A percentile compares a stretch with the other conserved stretches of the same genome.
phyloP scores from a whole-genome alignment of 2,113 vertebrate genomes.

The Lates calcarifer region DNA sequence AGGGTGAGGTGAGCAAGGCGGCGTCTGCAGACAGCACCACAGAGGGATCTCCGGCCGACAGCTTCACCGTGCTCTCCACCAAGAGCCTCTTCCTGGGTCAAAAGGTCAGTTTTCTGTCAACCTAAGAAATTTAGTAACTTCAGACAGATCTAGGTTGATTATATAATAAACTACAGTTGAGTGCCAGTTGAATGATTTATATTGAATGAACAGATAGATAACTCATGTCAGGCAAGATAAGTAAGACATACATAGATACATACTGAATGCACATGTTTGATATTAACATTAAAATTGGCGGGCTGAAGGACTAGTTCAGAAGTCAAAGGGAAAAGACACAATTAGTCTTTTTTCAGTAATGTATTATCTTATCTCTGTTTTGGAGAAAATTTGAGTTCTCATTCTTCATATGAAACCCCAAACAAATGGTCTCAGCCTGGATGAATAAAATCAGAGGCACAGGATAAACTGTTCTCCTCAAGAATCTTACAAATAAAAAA shows the following conservation, averaged over 20 bases:
- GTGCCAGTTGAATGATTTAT: neutral
- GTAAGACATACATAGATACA: neutral
- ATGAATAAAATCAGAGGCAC: neutral
- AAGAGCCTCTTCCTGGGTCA: slow-evolving; percentile 99
- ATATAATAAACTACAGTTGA: neutral
- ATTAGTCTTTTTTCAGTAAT: too few relatives aligned
- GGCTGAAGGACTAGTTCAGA: neutral
- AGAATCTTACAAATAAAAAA: neutral
- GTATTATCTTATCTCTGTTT: too few relatives aligned
- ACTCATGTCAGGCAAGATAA: neutral
- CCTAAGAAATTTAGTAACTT: neutral
- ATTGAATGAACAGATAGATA: neutral
- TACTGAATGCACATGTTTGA: neutral
- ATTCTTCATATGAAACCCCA: neutral
- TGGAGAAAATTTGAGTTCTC: neutral
- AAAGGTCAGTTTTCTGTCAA: slow-evolving; percentile 89
- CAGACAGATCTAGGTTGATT: neutral
- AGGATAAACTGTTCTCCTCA: neutral
- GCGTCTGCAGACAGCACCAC: slow-evolving; percentile 96
- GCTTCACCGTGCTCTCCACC: slow-evolving; percentile 97
- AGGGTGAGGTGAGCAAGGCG: slow-evolving; percentile 94
- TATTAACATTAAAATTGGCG: too few relatives aligned
- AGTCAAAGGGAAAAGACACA: neutral
- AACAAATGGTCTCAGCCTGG: neutral
- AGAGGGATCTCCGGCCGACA: slow-evolving; percentile 91